phyloP scores from a whole-genome alignment of 1,140 invertebrate species.

The Achroia grisella region DNA sequence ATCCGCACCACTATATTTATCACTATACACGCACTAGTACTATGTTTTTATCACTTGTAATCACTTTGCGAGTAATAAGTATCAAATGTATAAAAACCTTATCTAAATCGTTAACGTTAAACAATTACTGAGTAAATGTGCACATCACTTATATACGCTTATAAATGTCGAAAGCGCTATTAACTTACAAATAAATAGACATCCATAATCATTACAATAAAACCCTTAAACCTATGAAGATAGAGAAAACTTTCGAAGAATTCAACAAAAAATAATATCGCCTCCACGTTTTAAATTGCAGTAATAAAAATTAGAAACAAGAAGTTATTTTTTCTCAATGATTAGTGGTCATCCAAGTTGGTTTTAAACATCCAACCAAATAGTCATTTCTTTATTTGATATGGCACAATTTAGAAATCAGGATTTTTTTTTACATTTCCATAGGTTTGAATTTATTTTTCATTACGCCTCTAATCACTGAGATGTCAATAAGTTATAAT shows the following conservation, averaged over 20 bases:
- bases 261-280: slow-evolving; percentile 18
- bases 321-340: slow-evolving; percentile 31
- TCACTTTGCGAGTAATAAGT: slow-evolving; percentile 71
- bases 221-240: slow-evolving; percentile 53
- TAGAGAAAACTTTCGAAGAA: slow-evolving; percentile 31
- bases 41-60: slow-evolving; percentile 70
- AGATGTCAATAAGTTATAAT: slow-evolving; percentile 24
- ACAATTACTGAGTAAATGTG: slow-evolving; percentile 63
- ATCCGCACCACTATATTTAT: slow-evolving; percentile 66
- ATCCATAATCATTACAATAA: slow-evolving; percentile 64
- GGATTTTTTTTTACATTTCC: slow-evolving; percentile 18
- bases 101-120: slow-evolving; percentile 59
- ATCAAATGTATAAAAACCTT: slow-evolving; percentile 73
- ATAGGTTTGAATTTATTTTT: too few species aligned
- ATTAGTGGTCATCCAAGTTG: slow-evolving; percentile 34
- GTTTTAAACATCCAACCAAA: slow-evolving; percentile 2
- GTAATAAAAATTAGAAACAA: neutral
- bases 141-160: slow-evolving; percentile 58
- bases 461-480: slow-evolving; percentile 50
- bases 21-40: slow-evolving; percentile 59
- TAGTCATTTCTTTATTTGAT: slow-evolving; percentile 33
- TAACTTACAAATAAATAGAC: slow-evolving; percentile 66
- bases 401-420: slow-evolving; percentile 62
- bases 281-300: slow-evolving; percentile 1
- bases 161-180: slow-evolving; percentile 55